These are phyloP conservation scores for Oreocharis arfaki DNA, from an alignment of 2,113 vertebrate genomes.

Conservation along the genomic window DNA sequence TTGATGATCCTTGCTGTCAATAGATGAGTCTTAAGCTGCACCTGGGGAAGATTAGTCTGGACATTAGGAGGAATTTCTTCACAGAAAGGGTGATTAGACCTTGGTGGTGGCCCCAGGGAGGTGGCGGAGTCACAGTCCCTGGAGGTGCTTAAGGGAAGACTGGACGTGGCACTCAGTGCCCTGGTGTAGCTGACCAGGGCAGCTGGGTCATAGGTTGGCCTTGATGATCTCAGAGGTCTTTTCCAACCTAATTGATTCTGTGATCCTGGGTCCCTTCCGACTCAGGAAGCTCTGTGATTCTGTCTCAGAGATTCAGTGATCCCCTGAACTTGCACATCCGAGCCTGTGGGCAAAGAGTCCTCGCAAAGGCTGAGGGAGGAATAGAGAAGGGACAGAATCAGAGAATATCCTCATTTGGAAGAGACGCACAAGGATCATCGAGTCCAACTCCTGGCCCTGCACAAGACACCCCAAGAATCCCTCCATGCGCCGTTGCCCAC, in stretches of 20 bases:
- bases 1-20: background rate
- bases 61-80: background rate
- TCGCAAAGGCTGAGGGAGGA: accelerated
- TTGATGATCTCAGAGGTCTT: background rate
- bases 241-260: background rate
- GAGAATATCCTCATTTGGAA: background rate
- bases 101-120: too few species aligned
- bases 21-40: accelerated
- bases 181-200: too few species aligned
- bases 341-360: background rate
- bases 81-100: background rate
- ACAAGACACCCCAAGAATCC: background rate
- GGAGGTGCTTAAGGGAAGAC: background rate
- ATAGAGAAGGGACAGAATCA: background rate
- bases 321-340: background rate
- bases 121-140: too few species aligned
- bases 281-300: background rate
- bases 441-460: background rate
- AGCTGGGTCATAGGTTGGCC: too few species aligned
- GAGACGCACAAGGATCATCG: background rate
- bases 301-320: too few species aligned
- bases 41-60: background rate
- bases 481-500: accelerated
- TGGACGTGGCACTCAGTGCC: background rate
- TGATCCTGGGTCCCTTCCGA: background rate